Conservation (phyloP, 2,888 invertebrate species). For the Drosophila mimetica region DNA sequence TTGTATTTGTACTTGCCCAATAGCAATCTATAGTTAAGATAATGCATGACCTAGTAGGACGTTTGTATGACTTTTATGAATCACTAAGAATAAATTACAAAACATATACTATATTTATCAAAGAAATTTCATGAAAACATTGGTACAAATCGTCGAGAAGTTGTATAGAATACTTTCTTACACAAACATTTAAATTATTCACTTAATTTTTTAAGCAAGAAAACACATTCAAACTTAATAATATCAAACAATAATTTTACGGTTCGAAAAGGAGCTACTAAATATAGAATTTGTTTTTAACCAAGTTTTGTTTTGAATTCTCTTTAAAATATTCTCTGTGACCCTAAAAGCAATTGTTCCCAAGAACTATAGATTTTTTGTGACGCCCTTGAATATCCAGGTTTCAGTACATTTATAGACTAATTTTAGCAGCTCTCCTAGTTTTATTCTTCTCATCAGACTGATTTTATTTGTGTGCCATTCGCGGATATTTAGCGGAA, state of each 20-base stretch:
- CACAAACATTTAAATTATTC: no score
- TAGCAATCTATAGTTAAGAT: slow-evolving; percentile 44
- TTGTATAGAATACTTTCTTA: no score
- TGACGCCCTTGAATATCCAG: not conserved
- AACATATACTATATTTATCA: not conserved
- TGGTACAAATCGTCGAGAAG: no score
- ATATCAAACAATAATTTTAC: no score
- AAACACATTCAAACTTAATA: no score
- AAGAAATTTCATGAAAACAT: no score
- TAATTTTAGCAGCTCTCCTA: slow-evolving; percentile 27
- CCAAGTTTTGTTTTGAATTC: no score
- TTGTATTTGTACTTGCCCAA: slow-evolving; percentile 13
- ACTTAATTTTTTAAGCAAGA: no score
- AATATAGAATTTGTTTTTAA: no score
- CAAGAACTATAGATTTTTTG: not conserved
- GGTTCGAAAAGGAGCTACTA: no score
- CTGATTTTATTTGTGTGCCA: slow-evolving; percentile 60
- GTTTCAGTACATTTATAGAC: slow-evolving; percentile 20
- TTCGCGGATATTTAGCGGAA: slow-evolving; percentile 41
- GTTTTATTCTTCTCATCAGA: slow-evolving; percentile 58
- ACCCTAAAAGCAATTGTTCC: not conserved
- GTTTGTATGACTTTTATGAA: slow-evolving; percentile 28
- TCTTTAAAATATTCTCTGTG: no score
- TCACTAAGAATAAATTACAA: not conserved
- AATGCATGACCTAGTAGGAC: slow-evolving; percentile 43